Conservation (phyloP, 2,797 vertebrate genomes). For the Danio albolineatus region DNA sequence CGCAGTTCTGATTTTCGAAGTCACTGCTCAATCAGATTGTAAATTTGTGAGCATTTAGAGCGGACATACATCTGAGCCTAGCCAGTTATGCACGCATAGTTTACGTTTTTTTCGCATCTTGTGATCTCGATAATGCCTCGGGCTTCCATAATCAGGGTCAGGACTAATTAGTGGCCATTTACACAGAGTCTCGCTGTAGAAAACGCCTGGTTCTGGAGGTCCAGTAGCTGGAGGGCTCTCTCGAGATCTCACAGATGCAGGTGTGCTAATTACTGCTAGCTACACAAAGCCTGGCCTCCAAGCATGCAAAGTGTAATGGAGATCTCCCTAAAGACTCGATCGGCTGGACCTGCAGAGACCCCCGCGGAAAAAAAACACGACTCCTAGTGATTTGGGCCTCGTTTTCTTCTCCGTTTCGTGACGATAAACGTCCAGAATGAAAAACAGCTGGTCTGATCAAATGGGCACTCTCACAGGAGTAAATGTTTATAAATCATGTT, state of each 20-base stretch:
- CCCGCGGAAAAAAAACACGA: conserved; percentile 31
- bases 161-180: conserved; percentile 48
- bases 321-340: conserved; percentile 73
- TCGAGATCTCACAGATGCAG: conserved; percentile 63
- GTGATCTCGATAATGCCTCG: conserved; percentile 45
- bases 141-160: conserved; percentile 54
- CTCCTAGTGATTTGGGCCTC: conserved; percentile 66
- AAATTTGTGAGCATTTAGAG: conserved; percentile 32
- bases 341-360: conserved; percentile 70
- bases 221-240: conserved; percentile 56
- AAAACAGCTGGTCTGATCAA: conserved; percentile 79
- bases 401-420: conserved; percentile 73
- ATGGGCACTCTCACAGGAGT: conserved; percentile 68
- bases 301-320: conserved; percentile 66
- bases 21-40: conserved; percentile 34
- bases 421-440: conserved; percentile 74
- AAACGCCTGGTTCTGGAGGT: conserved; percentile 52
- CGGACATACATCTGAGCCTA: conserved; percentile 31
- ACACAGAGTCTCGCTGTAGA: conserved; percentile 24
- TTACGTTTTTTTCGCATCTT: conserved; percentile 31
- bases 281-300: conserved; percentile 64
- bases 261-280: conserved; percentile 69
- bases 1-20: conserved; percentile 16
- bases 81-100: conserved; percentile 34
- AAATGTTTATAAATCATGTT: conserved; percentile 69